Base-by-base conservation (phyloP, 2,113 vertebrate genomes). In the Piaya cayana region DNA sequence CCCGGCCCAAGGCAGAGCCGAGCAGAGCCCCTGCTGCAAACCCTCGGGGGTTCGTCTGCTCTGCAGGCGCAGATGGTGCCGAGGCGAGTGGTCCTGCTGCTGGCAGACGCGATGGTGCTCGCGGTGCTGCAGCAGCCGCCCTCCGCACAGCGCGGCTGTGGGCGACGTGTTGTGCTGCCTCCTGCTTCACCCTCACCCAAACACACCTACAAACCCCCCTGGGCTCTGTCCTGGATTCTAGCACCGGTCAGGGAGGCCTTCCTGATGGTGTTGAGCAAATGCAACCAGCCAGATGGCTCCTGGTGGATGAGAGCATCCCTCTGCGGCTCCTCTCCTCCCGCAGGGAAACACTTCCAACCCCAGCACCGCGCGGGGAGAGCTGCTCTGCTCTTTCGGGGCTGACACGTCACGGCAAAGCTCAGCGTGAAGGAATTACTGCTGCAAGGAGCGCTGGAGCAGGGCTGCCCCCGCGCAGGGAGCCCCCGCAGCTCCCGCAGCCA, bases 231-330 rank as follows among this genome's bases (percentile, higher is more conserved):
- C 25, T 23, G 17, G 1, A 2, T 7, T 42, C 27, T 9, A 36
- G 27, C 2, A 34, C 43, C 68, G 5, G 11, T 2, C 30, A 0
- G 0, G 55, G 88, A 27, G 13, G 7, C 27, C 65, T 26, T 63
- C 5, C 29, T 49, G 18, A 60, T 34, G 36, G 18, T 30, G 89
- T 76, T 37, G 68, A 3, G 23, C 34, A 55, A 32, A 79, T 27
- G 21, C 5, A 39, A 47, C 0, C 1, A 77, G 64, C 4, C 72
- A 32, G 26, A 62, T 0, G 25, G 81, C 42, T 80, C 29, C 78
- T 18, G 12, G 1, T 4, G 59, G 77, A 30, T 22, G 18, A 25
- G 17, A 29, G 45, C 64, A 64, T 32, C 64, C 45, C 53, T 11
- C 80, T 6, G n/a, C 59, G 76, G 42, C 25, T 5, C 43, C 45